A percentile compares a stretch with the other conserved stretches of the same genome.
Conservation (phyloP, 2,113 vertebrate species). For the Laticauda laticaudata region DNA sequence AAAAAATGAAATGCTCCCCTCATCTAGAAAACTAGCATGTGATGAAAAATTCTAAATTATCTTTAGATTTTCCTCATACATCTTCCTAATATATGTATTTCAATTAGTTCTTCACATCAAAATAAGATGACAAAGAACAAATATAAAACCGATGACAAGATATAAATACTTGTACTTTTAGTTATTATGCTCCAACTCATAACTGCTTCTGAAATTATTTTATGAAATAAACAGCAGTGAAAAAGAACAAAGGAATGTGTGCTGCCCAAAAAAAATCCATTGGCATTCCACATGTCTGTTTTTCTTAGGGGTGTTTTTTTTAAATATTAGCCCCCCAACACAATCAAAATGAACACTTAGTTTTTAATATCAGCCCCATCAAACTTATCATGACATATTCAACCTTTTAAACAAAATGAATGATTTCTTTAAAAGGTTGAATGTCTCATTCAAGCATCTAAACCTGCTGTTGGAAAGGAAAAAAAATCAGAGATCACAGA, state of each 20-base stretch:
- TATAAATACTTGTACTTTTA: not conserved
- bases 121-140: not conserved
- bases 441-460: conserved; percentile 65
- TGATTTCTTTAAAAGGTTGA: conserved; percentile 82
- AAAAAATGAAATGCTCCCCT: not conserved
- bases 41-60: not conserved
- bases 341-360: conserved; percentile 68
- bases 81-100: not conserved
- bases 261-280: not conserved
- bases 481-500: conserved; percentile 37
- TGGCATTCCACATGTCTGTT: rapidly evolving
- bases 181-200: not conserved
- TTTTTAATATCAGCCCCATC: conserved; percentile 68
- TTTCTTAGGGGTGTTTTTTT: not conserved
- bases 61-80: not conserved
- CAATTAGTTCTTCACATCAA: not conserved
- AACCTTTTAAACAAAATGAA: conserved; percentile 80
- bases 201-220: not conserved
- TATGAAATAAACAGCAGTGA: not conserved
- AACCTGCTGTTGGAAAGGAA: conserved; percentile 56
- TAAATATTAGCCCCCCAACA: conserved; percentile 29
- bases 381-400: conserved; percentile 67
- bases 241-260: not conserved
- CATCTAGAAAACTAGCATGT: not conserved
- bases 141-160: not conserved